A percentile compares a stretch with the other conserved stretches of the same genome.
Evolutionary conservation across 2,113 vertebrate genomes (phyloP).

Genomic region (Sardina pilchardus): DNA sequence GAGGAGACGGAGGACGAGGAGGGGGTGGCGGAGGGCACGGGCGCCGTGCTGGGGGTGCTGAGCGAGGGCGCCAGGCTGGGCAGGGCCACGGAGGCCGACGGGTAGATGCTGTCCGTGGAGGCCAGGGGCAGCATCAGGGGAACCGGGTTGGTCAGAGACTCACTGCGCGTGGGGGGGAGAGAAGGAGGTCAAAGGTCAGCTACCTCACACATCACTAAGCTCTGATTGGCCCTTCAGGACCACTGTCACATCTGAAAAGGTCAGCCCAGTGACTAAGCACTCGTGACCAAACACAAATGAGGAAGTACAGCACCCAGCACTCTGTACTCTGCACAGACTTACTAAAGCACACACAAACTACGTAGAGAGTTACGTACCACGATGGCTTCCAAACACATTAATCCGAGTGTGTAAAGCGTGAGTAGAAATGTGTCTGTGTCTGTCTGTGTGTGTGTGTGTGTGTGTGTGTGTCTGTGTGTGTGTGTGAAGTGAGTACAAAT

Average conservation of each 20-base stretch:
- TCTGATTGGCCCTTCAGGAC: not conserved
- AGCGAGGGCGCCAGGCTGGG: constrained; percentile 59
- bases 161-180: constrained; percentile 53
- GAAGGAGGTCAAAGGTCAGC: not conserved
- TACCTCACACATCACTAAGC: not conserved
- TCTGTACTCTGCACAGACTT: not conserved
- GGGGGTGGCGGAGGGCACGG: constrained; percentile 56
- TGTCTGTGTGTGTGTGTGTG: no score
- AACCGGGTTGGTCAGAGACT: constrained; percentile 65
- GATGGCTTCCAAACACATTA: not conserved
- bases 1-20: constrained; percentile 62
- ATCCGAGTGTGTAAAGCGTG: not conserved
- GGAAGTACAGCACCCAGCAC: not conserved
- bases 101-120: constrained; percentile 71
- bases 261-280: not conserved
- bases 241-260: not conserved
- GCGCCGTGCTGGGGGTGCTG: constrained; percentile 50
- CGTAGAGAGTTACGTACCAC: not conserved
- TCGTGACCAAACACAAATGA: not conserved
- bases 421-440: no score
- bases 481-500: no score
- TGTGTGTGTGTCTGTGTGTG: no score
- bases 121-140: constrained; percentile 64
- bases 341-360: not conserved
- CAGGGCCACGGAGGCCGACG: constrained; percentile 61